Conservation (phyloP, 2,888 invertebrate genomes). For the Drosophila parthenogenetica region DNA sequence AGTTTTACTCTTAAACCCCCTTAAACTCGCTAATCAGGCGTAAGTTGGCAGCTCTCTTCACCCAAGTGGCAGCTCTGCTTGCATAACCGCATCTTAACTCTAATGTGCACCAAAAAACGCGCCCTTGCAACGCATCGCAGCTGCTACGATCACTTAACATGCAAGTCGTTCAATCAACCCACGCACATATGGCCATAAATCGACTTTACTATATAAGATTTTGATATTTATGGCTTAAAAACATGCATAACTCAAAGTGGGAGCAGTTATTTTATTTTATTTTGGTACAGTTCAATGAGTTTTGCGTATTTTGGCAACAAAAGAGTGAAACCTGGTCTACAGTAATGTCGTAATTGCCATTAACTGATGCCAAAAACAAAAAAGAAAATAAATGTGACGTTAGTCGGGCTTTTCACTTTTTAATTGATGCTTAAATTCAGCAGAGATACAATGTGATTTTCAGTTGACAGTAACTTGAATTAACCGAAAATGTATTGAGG, state of each 20-base stretch:
- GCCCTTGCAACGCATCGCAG: not conserved
- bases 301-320: conserved; percentile 13
- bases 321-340: conserved; percentile 30
- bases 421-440: conserved; percentile 34
- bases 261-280: not conserved
- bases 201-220: conserved; percentile 5
- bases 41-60: not conserved
- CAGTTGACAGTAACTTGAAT: conserved; percentile 22
- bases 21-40: not conserved
- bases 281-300: conserved; percentile 35
- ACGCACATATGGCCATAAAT: conserved; percentile 23
- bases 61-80: not conserved
- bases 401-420: conserved; percentile 55
- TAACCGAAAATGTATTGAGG: conserved; percentile 40
- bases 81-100: not conserved
- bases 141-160: conserved; percentile 9
- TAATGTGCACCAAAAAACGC: not conserved
- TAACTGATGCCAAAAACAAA: conserved; percentile 33
- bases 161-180: conserved; percentile 19
- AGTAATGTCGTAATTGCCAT: conserved; percentile 43
- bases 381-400: conserved; percentile 14
- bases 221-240: conserved; percentile 21
- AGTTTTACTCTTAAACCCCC: too few relatives aligned
- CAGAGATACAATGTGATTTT: not conserved
- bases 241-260: conserved; percentile 28